phyloP scores from a whole-genome alignment of 2,113 vertebrate species.

The Ceuthmochares aereus region DNA sequence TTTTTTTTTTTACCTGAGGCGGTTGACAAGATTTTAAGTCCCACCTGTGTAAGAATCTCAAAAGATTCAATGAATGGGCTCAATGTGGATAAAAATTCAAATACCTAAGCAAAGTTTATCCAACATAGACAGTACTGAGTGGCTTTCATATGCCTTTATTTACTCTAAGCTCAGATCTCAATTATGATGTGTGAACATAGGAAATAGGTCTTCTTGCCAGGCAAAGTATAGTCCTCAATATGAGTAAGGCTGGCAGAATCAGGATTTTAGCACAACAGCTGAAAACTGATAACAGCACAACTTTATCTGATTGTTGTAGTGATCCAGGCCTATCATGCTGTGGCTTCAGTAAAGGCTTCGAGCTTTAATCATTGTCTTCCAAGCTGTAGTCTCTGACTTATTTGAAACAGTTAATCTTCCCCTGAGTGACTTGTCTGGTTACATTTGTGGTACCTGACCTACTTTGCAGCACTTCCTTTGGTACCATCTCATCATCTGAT shows the following conservation, averaged over 20 bases:
- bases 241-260: background rate
- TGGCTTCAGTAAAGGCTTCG: slow-evolving; percentile 32
- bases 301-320: background rate
- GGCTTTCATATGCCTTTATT: slow-evolving; percentile 32
- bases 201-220: background rate
- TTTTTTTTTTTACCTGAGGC: background rate
- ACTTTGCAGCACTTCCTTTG: slow-evolving; percentile 59
- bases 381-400: slow-evolving; percentile 39
- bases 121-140: background rate
- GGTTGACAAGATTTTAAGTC: background rate
- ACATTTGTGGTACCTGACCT: slow-evolving; percentile 66
- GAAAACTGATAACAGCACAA: background rate
- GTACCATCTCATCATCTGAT: slow-evolving; percentile 31
- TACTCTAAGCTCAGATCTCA: slow-evolving; percentile 16
- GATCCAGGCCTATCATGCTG: background rate
- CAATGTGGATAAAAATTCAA: background rate
- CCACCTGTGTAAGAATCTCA: background rate
- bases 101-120: background rate
- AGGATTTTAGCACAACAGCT: background rate
- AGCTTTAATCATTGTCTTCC: slow-evolving; percentile 42
- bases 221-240: background rate
- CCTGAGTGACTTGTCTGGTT: slow-evolving; percentile 55
- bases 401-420: slow-evolving; percentile 54
- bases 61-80: background rate
- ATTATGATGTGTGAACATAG: background rate